Base-by-base conservation (phyloP, 2,113 vertebrate species). In the Urocitellus parryii region DNA sequence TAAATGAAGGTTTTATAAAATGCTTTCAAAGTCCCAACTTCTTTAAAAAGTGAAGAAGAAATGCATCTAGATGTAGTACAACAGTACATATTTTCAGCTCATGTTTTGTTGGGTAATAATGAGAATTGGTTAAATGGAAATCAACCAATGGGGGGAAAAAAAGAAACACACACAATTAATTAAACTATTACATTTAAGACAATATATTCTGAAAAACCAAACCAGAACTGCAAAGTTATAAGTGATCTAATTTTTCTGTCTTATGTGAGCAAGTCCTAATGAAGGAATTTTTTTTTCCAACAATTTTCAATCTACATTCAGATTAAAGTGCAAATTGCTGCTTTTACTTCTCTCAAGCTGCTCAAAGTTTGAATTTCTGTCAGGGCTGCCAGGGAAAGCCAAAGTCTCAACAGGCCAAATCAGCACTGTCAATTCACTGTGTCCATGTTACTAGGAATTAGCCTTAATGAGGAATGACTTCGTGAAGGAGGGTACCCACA, bases 371-470 rank as follows among this genome's bases (percentile, higher is more conserved):
- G 80, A 78, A 58, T 95, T 90, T 90, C 94, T 92, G 79, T 93
- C 90, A 96, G 29, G 90, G 74, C 83, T 97, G 94, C 95, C 87
- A 80, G 73, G 22, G 51, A 95, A 67, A 89, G 82, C 18, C 51
- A 22, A 84, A 56, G 45, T 45, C 20, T 56, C 95, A 94, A 72
- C 12, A 81, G 45, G 70, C 6, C 32, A 56, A 91, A 89, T 63
- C 91, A 91, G 82, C 37, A 29, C 37, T 81, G 58, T 85, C 87
- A 92, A 39, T 51, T 91, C 39, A 18, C n/a, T 24, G 39, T 67
- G 87, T 61, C 34, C 70, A 77, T 6, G 16, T 87, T 88, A 83
- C 37, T 10, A 94, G 58, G 76, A 84, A 93, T 96, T 87, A 90
- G 80, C 27, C 22, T 73, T 96, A 97, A 97, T 88, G 80, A 96